Base-by-base conservation (phyloP, 2,888 invertebrate species). In the Elmis aenea region DNA sequence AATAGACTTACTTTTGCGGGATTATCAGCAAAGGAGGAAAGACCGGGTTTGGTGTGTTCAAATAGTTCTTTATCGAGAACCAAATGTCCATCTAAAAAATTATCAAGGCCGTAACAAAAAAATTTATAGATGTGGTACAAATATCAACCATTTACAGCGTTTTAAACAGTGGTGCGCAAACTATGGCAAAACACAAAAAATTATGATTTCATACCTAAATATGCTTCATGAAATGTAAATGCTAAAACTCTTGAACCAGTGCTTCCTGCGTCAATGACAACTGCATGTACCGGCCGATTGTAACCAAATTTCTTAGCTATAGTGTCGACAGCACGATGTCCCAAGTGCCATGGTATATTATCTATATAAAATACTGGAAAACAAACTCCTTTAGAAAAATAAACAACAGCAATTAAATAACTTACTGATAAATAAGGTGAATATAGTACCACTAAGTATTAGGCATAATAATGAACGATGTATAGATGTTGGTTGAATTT, bases 181-280 rank as follows among this genome's bases (percentile, higher is more conserved):
- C n/a, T n/a, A n/a, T n/a, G n/a, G n/a, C n/a, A n/a, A n/a, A n/a
- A n/a, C n/a, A n/a, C n/a, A n/a, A n/a, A n/a, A n/a, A n/a, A n/a
- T n/a, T n/a, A n/a, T 18, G 8, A 6, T 36, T 9, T 51, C 52
- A 55, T 55, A 82, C 82, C 77, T 67, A 83, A 73, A 55, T 81
- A 77, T 11, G 87, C 83, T 56, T 84, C 79, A 57, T 88, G 84
- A 67, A 91, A 90, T 53, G 82, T 83, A 61, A 86, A 90, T 3
- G 86, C 87, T 43, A 88, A 68, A 12, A 89, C 81, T 50, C 95
- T 76, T 43, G 89, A 85, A 1, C 94, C 95, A 1, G 94, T 94
- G 37, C 92, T 93, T 2, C 95, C 94, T 3, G 93, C 94, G 69
- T 95, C 95, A 50, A 95, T 85, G 51, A 95, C 83, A 13, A 92